phyloP scores from a whole-genome alignment of 2,113 vertebrate species.

The Toxotes chatareus region DNA sequence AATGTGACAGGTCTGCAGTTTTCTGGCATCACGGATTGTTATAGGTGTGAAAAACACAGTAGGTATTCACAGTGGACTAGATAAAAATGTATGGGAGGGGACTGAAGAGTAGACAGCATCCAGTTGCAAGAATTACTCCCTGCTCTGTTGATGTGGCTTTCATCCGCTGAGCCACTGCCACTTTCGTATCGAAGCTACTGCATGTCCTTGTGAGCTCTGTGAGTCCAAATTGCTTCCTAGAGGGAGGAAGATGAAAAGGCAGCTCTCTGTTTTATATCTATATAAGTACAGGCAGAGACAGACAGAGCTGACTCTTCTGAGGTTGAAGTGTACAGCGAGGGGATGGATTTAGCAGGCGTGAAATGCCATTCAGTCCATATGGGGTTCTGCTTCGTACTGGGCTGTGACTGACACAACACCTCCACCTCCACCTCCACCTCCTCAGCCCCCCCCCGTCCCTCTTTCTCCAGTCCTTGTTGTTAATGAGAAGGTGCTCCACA shows the following conservation, averaged over 20 bases:
- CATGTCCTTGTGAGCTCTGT: conserved; percentile 57
- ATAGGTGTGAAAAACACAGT: conserved; percentile 33
- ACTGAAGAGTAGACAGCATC: conserved; percentile 48
- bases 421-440: conserved; percentile 9
- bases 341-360: conserved; percentile 63
- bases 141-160: conserved; percentile 50
- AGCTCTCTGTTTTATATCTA: conserved; percentile 66
- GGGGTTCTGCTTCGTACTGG: conserved; percentile 32
- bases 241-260: conserved; percentile 72
- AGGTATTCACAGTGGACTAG: conserved; percentile 11
- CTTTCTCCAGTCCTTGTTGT: conserved; percentile 35
- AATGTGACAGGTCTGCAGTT: conserved; percentile 32
- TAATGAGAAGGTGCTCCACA: conserved; percentile 64
- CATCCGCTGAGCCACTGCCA: conserved; percentile 36
- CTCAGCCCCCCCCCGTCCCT: neutral
- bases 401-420: conserved; percentile 44
- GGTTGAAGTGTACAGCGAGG: conserved; percentile 48
- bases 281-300: conserved; percentile 62
- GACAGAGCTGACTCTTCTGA: conserved; percentile 44
- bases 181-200: conserved; percentile 46
- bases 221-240: conserved; percentile 72
- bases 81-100: conserved; percentile 53
- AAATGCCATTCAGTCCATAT: conserved; percentile 63
- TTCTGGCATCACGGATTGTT: conserved; percentile 28
- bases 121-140: conserved; percentile 55